Conservation (phyloP, 2,888 invertebrate species). For the Trissoscelio sp. region DNA sequence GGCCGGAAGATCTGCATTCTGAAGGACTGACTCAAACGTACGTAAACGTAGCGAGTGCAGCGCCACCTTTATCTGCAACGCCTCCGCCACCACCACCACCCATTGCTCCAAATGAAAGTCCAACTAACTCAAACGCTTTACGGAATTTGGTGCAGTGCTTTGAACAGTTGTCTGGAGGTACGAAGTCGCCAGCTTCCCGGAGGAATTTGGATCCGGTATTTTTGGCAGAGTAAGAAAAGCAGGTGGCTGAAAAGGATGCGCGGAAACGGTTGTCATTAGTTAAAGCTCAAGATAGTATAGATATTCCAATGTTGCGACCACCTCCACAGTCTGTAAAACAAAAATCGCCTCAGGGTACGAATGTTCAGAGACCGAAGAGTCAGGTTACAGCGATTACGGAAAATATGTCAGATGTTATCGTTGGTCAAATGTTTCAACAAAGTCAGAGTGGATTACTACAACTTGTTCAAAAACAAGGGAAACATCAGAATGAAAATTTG, state of each 20-base stretch:
- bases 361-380: conserved; percentile 76
- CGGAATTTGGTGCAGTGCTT: conserved; percentile 78
- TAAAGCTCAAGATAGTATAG: conserved; percentile 73
- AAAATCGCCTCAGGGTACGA: conserved; percentile 77
- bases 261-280: conserved; percentile 79
- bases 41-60: conserved; percentile 74
- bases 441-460: conserved; percentile 69
- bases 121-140: conserved; percentile 77
- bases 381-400: conserved; percentile 72
- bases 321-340: conserved; percentile 83
- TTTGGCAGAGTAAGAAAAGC: conserved; percentile 87
- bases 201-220: conserved; percentile 86
- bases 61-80: conserved; percentile 60
- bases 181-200: conserved; percentile 75
- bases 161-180: conserved; percentile 74
- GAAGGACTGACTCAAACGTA: conserved; percentile 74
- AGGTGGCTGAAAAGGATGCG: conserved; percentile 84
- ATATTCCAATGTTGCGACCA: conserved; percentile 84
- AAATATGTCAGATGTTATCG: conserved; percentile 76
- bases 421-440: conserved; percentile 80
- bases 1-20: conserved; percentile 79
- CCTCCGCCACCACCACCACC: conserved; percentile 75
- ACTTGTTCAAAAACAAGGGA: conserved; percentile 66
- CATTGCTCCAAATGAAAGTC: conserved; percentile 77
- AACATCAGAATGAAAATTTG: not conserved